Evolutionary conservation across 2,797 vertebrate genomes (phyloP), one percentile per base, ranked within the genome.

Genomic region (Helicolenus hilgendorfi): DNA sequence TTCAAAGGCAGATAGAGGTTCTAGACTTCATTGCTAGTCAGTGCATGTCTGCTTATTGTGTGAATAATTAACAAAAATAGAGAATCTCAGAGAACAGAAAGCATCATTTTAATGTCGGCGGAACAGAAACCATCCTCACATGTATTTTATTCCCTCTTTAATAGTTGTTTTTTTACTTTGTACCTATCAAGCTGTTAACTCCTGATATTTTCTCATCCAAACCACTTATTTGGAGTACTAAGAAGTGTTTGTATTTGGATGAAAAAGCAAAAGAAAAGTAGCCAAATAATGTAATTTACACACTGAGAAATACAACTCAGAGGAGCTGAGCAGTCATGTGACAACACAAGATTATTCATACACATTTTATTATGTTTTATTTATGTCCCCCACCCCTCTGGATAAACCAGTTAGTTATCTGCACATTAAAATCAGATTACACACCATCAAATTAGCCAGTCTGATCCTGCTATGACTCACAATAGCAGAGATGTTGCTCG

Each of bases 21-120:
- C 24, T 77, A 81, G 24, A 29, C 59, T 62, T 73, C 36, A 83
- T 75, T 81, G 27, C 31, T 14, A 87, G 72, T 85, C 77, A 53
- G 33, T 10, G 11, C 76, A 89, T 36, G 60, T 18, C 24, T 85
- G 55, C 83, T 91, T 91, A 72, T 85, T 84, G 59, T 84, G 65
- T 85, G 70, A 87, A 91, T 87, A 86, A 92, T 89, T 84, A 72
- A 72, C 45, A 4, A 72, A 68, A 86, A 79, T 29, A 41, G 38
- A 56, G 45, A 72, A 38, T 22, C 24, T 74, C 24, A 65, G n/a
- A 79, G 59, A 83, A 49, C 59, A 83, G n/a, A 78, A 29, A 90
- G 24, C 72, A 70, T 55, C 1, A 36, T 87, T 87, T 27, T 38
- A 41, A 41, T 55, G n/a, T 58, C 80, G 56, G 73, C 36, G 71